A percentile compares a stretch with the other conserved stretches of the same genome.
Evolutionary conservation across 2,113 vertebrate species (phyloP).

Genomic region (Limnothrissa miodon): DNA sequence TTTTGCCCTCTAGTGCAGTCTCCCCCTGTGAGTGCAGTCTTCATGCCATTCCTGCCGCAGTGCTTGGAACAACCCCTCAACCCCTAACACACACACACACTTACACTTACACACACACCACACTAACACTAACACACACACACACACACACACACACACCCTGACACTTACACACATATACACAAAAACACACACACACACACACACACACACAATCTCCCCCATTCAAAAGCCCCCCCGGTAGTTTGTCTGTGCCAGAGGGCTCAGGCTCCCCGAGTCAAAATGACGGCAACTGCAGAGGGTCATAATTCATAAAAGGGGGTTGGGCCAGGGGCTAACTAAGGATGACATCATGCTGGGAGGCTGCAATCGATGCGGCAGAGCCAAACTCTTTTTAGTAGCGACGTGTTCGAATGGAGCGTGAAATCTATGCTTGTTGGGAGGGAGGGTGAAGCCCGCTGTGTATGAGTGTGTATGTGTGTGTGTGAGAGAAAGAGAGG

Average conservation of each 20-base stretch:
- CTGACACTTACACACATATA: no score
- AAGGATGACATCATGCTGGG: conserved; percentile 26
- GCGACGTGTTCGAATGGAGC: background rate
- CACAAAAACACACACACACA: no score
- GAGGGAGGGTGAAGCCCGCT: background rate
- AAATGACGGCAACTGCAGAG: conserved; percentile 33
- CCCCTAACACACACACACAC: background rate
- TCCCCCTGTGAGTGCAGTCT: background rate
- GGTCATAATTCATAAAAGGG: conserved; percentile 24
- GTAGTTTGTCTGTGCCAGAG: background rate
- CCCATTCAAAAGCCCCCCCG: background rate
- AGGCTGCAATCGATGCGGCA: background rate
- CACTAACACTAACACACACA: no score
- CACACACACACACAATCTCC: background rate
- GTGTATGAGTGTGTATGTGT: background rate
- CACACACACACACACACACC: no score
- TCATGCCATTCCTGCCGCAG: background rate
- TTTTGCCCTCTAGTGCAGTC: background rate
- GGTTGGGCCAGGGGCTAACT: conserved; percentile 14
- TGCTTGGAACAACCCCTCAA: background rate
- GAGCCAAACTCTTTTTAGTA: conserved; percentile 16
- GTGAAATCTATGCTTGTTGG: background rate
- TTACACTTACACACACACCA: no score
- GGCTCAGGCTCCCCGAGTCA: background rate
- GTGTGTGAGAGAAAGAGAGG: background rate